Evolutionary conservation across 2,113 vertebrate genomes (phyloP), one percentile per base, ranked within the genome.

Genomic region (Hydrolagus affinis): DNA sequence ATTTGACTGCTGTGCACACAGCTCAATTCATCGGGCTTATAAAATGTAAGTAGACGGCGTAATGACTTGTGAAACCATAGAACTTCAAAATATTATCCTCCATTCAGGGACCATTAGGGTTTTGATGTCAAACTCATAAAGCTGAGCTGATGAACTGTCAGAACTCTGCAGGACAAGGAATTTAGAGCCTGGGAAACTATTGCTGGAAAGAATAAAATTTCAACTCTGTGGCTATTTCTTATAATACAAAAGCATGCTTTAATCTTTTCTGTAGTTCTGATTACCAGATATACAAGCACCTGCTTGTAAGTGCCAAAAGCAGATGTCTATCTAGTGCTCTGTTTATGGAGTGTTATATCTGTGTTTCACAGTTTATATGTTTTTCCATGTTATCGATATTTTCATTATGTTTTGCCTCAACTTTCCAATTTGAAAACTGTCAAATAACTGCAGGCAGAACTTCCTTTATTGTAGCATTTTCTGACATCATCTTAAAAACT

Each of bases 61-160:
- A 83, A 83, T 83, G 78, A 32, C 62, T 32, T n/a, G 15, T 21
- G 78, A 83, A 83, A 83, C 78, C 62, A 66, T 83, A 83, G 78
- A 83, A 30, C 62, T 28, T 83, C 78, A 83, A 19, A 83, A 83
- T 68, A 25, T 44, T 83, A 83, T 83, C 64, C 66, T 25, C 21
- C 66, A 64, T 83, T 66, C 62, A 32, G 78, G 78, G 78, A 83
- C 66, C 78, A 83, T 83, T 83, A 0, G 78, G 78, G 78, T 83
- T 83, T 83, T 83, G 78, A 83, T 83, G 78, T 83, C 78, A 83
- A 83, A 68, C 60, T 83, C 78, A 68, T 83, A 83, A 83, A 83
- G 62, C 78, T 28, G 66, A 28, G 28, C 62, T 68, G 78, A 83
- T 83, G 78, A 83, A 83, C 78, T 83, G 78, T 83, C 78, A 83